Percentiles rank a stretch among this genome's conserved stretches.
These are phyloP conservation scores for Acyrthosiphon pisum DNA, from an alignment of 1,140 invertebrate genomes.

Conservation along the genomic window DNA sequence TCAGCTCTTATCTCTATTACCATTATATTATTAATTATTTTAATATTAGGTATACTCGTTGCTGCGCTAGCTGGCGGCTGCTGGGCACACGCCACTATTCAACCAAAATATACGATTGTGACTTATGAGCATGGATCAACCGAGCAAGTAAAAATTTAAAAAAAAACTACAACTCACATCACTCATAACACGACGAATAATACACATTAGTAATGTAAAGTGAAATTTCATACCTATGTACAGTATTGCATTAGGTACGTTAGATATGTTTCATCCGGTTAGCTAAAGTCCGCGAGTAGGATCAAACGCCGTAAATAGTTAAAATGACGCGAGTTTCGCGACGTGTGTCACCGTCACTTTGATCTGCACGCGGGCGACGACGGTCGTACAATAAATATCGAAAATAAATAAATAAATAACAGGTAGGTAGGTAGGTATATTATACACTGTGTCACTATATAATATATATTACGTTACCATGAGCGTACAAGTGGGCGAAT, in stretches of 20 bases:
- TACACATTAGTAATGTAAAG: background rate
- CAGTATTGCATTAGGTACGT: background rate
- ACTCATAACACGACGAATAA: background rate
- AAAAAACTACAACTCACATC: background rate
- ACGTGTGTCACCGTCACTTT: background rate
- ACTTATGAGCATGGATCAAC: background rate
- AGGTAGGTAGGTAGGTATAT: background rate
- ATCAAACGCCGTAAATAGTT: background rate
- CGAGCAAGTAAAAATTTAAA: background rate
- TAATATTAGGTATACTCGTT: background rate
- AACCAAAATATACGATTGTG: background rate
- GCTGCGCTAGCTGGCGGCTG: too few relatives aligned
- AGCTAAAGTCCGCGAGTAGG: background rate
- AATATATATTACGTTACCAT: background rate
- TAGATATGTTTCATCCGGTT: background rate
- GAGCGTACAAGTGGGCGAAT: slow-evolving; percentile 14
- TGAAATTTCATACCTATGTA: background rate
- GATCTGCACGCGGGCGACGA: background rate
- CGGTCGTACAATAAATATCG: background rate
- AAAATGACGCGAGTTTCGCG: background rate
- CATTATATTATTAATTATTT: background rate
- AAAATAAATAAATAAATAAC: background rate
- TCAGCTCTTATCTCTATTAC: background rate
- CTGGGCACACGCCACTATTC: too few relatives aligned
- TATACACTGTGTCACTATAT: background rate